Evolutionary conservation across 2,113 vertebrate genomes (phyloP), one percentile per base, ranked within the genome.

Genomic region (Sakesphorus luctuosus): DNA sequence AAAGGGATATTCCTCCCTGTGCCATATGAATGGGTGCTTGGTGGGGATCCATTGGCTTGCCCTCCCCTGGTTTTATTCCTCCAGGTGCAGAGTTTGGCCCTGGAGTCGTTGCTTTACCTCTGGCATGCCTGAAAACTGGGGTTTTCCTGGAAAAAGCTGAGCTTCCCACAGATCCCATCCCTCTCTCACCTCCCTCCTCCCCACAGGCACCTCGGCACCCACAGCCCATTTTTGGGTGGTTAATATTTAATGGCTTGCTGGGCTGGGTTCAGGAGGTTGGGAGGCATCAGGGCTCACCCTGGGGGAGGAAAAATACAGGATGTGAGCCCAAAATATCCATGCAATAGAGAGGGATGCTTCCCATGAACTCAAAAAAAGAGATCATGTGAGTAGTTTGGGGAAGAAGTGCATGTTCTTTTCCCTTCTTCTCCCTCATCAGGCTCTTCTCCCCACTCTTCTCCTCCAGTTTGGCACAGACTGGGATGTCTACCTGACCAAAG

Each of bases 381-480:
- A 6, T 18, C 18, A 3, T n/a, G 33, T 65, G 26, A 50, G 21
- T 65, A 69, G 77, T 50, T 36, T 67, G 14, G 36, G n/a, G 49
- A 36, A 66, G 36, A 55, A 75, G 35, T 6, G 2, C n/a, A 50
- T 40, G 21, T 76, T 91, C 69, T 75, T 71, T 56, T 87, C 31
- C 40, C 35, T 77, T 52, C 46, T 61, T 76, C 8, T 43, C 40
- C 21, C 49, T 77, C 72, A 90, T 71, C 2, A 7, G 24, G 26
- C 20, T 33, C 5, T 71, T 75, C 20, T 82, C 21, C 12, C 7
- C 7, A 6, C 18, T 65, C 19, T 87, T 52, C 69, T 81, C 65
- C 96, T 95, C 18, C 94, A 99, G 99, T 99, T 99, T 20, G 99
- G 99, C 15, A 91, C 83, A 0, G 93, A 98, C 35, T 99, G 98